phyloP scores from a whole-genome alignment of 1,140 invertebrate genomes.

The Drosophila seguyi region DNA sequence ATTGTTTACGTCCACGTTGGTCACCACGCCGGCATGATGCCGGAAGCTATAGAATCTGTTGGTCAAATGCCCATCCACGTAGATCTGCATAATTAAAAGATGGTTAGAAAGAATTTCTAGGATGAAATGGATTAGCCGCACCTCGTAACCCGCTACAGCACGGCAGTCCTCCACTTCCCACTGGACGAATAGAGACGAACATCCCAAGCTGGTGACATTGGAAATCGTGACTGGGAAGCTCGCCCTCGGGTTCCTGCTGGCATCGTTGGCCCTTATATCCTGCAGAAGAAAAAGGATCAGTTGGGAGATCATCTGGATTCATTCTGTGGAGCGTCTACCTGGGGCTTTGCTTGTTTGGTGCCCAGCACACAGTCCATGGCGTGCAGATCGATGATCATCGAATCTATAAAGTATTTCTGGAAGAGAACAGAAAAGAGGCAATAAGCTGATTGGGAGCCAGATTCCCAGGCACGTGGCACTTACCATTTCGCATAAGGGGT shows the following conservation, averaged over 20 bases:
- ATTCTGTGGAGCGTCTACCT: slow-evolving; percentile 37
- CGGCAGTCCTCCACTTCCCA: slow-evolving; percentile 71
- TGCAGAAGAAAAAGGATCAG: not conserved
- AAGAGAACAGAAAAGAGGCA: not conserved
- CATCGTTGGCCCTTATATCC: slow-evolving; percentile 22
- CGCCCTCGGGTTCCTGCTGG: slow-evolving; percentile 12
- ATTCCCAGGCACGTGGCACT: not conserved
- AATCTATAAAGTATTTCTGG: slow-evolving; percentile 81
- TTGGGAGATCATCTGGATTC: not conserved
- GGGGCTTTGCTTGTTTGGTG: slow-evolving; percentile 53
- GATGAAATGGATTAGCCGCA: not conserved
- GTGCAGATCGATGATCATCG: slow-evolving; percentile 72
- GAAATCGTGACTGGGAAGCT: slow-evolving; percentile 75
- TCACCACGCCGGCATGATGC: slow-evolving; percentile 74
- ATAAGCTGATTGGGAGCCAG: no score
- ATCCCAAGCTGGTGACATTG: slow-evolving; percentile 62
- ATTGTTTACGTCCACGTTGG: slow-evolving; percentile 66
- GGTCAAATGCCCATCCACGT: slow-evolving; percentile 76
- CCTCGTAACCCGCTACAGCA: slow-evolving; percentile 76
- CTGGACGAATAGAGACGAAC: slow-evolving; percentile 65
- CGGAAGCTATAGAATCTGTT: slow-evolving; percentile 71
- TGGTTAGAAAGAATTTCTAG: not conserved
- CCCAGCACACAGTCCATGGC: slow-evolving; percentile 75
- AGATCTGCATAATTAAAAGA: slow-evolving; percentile 52
- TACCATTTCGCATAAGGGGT: slow-evolving; percentile 69